phyloP scores from a whole-genome alignment of 2,113 vertebrate species.

The Corydoras sp. region DNA sequence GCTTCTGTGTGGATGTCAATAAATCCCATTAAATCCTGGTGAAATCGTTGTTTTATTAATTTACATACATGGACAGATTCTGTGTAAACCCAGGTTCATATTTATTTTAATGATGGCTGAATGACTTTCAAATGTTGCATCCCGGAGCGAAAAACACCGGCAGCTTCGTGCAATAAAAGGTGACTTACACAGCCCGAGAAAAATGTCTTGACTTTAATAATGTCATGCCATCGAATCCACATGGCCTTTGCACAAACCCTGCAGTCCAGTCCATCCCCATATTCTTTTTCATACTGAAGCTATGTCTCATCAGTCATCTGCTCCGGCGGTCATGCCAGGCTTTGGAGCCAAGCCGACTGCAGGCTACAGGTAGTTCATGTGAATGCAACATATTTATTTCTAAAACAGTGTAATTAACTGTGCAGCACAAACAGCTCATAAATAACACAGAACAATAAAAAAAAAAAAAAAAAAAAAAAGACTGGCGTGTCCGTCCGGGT shows the following conservation, averaged over 20 bases:
- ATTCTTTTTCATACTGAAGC: slow-evolving; percentile 37
- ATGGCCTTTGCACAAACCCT: slow-evolving; percentile 46
- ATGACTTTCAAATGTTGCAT: slow-evolving; percentile 8
- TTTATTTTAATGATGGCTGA: background rate
- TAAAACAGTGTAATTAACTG: slow-evolving; percentile 21
- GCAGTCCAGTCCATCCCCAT: slow-evolving; percentile 14
- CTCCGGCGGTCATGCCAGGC: slow-evolving; percentile 24
- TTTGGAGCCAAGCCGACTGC: slow-evolving; percentile 14
- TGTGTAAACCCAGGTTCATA: background rate
- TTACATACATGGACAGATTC: background rate
- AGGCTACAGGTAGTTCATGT: slow-evolving; percentile 34
- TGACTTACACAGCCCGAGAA: slow-evolving; percentile 27
- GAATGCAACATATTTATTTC: slow-evolving; percentile 33
- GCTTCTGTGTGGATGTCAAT: background rate
- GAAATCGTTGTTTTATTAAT: background rate
- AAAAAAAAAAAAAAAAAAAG: slow-evolving; percentile 14
- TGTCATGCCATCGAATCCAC: slow-evolving; percentile 43
- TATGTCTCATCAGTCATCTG: slow-evolving; percentile 35
- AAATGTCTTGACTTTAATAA: slow-evolving; percentile 45
- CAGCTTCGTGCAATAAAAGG: slow-evolving; percentile 24
- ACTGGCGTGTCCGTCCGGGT: slow-evolving; percentile 1
- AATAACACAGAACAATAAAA: slow-evolving; percentile 13
- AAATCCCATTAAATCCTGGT: background rate
- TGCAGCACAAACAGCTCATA: slow-evolving; percentile 6
- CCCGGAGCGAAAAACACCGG: slow-evolving; percentile 15